phyloP scores from a whole-genome alignment of 2,113 vertebrate genomes.

The Onychorhynchus coronatus region DNA sequence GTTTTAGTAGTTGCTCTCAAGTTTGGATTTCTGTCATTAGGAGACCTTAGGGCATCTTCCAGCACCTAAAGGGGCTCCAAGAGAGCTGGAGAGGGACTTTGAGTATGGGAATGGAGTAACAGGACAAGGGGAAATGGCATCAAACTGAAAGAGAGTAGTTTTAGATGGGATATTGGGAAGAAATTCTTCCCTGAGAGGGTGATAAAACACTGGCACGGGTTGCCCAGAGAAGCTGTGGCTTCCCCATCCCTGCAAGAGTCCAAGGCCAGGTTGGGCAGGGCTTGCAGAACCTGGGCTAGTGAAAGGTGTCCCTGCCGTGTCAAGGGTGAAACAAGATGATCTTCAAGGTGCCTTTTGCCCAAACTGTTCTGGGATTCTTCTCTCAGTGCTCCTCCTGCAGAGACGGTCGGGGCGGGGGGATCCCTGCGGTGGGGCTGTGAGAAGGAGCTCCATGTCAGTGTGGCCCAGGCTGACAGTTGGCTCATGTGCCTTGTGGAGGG shows the following conservation, averaged over 20 bases:
- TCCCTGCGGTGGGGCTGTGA: background rate
- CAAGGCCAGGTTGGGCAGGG: background rate
- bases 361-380: background rate
- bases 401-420: background rate
- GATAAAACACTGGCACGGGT: background rate
- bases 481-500: background rate
- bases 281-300: background rate
- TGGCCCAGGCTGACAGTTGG: fast-evolving
- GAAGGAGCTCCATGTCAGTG: fast-evolving
- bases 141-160: background rate
- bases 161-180: fast-evolving
- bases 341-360: background rate
- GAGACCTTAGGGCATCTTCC: fast-evolving
- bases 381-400: background rate
- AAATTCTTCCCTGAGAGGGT: background rate
- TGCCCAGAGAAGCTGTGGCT: background rate
- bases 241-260: background rate
- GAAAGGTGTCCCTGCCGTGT: background rate
- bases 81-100: background rate
- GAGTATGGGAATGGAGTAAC: background rate
- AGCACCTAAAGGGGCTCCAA: background rate
- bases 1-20: background rate
- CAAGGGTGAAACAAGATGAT: background rate
- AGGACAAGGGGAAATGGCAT: background rate
- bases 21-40: background rate